phyloP scores from a whole-genome alignment of 2,888 invertebrate genomes.

The Eledona agricola region DNA sequence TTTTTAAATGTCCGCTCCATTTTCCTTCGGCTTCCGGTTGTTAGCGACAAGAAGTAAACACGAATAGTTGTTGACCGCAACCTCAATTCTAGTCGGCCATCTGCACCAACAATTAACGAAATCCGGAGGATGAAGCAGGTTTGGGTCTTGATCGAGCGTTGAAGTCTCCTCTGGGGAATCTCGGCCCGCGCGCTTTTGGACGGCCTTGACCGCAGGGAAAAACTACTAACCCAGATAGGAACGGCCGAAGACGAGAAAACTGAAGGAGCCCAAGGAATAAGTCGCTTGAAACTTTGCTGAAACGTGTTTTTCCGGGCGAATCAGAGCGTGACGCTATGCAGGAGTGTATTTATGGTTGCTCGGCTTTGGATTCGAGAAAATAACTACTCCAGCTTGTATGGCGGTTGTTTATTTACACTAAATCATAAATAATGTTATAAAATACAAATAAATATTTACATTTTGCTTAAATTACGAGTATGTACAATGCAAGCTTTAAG shows the following conservation, averaged over 20 bases:
- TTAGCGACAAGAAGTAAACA: constrained; percentile 13
- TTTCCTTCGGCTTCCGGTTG: constrained; percentile 32
- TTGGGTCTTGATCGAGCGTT: constrained; percentile 6
- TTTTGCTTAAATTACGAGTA: constrained; percentile 17
- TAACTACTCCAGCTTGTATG: too few relatives aligned
- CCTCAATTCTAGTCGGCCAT: constrained; percentile 21
- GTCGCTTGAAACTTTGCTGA: too few relatives aligned
- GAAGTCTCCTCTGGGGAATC: constrained; percentile 31
- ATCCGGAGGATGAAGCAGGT: background rate
- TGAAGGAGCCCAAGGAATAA: too few relatives aligned
- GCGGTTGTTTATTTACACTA: constrained; percentile 33
- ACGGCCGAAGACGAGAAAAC: constrained; percentile 20
- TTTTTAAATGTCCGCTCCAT: constrained; percentile 16
- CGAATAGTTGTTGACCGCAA: constrained; percentile 22
- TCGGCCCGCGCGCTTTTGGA: constrained; percentile 40
- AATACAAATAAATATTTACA: constrained; percentile 30
- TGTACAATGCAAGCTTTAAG: constrained; percentile 48
- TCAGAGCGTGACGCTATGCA: too few relatives aligned
- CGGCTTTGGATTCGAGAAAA: too few relatives aligned
- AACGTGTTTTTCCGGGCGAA: too few relatives aligned
- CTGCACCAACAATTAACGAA: constrained; percentile 12
- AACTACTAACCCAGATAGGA: constrained; percentile 30
- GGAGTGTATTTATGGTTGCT: background rate
- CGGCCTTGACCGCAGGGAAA: constrained; percentile 39
- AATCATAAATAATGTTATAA: constrained; percentile 14